These are phyloP conservation scores for Geopemphigus sp. DNA, from an alignment of 1,140 invertebrate genomes.

Conservation along the genomic window DNA sequence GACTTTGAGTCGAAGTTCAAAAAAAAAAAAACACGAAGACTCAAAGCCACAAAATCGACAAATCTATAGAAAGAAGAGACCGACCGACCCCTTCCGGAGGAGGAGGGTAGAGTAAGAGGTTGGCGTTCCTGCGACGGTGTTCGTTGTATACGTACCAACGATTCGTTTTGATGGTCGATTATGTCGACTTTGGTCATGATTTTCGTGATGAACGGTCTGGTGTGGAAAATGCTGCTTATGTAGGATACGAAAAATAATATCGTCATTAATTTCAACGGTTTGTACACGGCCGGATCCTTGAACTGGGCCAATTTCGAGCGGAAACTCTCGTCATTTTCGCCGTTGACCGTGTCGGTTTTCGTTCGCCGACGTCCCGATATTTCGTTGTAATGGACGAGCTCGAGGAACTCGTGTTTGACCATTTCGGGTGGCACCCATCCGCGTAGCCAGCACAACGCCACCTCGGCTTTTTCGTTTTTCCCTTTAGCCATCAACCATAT, in stretches of 20 bases:
- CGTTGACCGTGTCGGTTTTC: no score
- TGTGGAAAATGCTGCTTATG: neutral
- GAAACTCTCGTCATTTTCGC: no score
- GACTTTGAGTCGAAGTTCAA: no score
- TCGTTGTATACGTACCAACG: neutral
- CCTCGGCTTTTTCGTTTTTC: slow-evolving; percentile 57
- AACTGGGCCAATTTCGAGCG: neutral
- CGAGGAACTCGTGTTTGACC: slow-evolving; percentile 58
- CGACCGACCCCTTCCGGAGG: no score
- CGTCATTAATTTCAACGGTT: neutral
- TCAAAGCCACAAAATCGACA: no score
- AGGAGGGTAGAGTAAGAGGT: no score
- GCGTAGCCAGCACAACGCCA: slow-evolving; percentile 58
- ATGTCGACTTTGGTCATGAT: neutral
- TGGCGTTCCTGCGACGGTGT: no score
- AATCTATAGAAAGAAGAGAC: no score
- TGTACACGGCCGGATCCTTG: neutral
- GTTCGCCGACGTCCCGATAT: slow-evolving; percentile 7
- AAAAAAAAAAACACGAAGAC: no score
- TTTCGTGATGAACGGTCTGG: neutral
- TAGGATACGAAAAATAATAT: neutral
- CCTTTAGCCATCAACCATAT: slow-evolving; percentile 62
- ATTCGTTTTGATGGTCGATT: neutral
- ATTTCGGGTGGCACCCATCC: slow-evolving; percentile 58
- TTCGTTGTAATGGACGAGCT: slow-evolving; percentile 54